phyloP scores from a whole-genome alignment of 2,113 vertebrate genomes.

The Campylomormyrus numenius region DNA sequence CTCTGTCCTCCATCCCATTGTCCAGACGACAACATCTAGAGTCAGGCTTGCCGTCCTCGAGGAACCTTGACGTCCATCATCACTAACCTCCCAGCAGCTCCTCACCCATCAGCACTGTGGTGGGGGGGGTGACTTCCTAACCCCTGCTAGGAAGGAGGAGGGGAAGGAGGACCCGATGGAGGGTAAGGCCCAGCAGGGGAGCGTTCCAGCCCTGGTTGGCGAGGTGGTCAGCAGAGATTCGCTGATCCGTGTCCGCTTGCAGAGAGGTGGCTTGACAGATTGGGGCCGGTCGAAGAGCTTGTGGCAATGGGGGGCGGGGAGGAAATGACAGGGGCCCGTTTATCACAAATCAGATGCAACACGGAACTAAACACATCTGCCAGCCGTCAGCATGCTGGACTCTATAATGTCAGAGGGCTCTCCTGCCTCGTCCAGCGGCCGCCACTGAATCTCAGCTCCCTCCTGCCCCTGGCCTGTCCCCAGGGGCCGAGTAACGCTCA shows the following conservation, averaged over 20 bases:
- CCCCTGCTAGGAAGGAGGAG: background rate
- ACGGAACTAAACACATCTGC: background rate
- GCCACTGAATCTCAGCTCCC: background rate
- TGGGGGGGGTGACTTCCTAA: background rate
- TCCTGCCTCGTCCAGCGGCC: background rate
- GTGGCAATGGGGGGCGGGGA: background rate
- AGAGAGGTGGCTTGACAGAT: conserved; percentile 7
- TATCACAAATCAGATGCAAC: background rate
- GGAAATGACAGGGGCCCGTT: background rate
- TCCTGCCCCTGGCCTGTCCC: background rate
- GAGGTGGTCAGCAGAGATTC: background rate
- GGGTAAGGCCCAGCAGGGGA: background rate
- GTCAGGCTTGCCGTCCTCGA: background rate
- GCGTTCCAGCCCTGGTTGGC: background rate
- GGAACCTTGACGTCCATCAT: background rate
- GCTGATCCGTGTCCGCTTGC: background rate
- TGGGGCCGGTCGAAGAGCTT: background rate
- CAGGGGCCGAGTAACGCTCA: background rate
- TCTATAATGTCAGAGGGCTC: background rate
- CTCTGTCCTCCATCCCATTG: background rate
- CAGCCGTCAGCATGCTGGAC: background rate
- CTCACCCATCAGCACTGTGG: background rate
- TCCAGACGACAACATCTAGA: background rate
- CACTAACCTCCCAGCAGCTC: background rate
- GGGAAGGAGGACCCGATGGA: background rate